Evolutionary conservation across 1,140 invertebrate species (phyloP), one percentile per base, ranked within the genome.

Genomic region (Atopsyche davidsoni): DNA sequence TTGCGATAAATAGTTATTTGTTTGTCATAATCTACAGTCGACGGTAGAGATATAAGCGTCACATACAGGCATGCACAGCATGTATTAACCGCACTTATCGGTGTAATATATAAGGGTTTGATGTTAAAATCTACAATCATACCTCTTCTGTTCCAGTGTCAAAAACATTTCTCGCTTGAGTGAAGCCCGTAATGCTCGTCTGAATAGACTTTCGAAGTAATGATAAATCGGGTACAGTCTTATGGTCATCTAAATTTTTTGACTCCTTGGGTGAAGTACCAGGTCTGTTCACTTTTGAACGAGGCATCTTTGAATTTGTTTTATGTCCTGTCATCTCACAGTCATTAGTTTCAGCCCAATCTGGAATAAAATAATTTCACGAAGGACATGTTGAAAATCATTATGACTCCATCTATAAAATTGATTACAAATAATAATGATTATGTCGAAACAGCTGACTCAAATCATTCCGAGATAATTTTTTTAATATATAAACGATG

Each of bases 131-230:
- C n/a, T n/a, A n/a, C n/a, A 52, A 48, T 55, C 62, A 55, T 62
- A 79, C 79, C 72, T 82, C 80, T 54, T 72, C 72, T 55, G 79
- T 79, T 19, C 78, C 79, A 58, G 73, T 70, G 61, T 80, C 73
- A 66, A 76, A 78, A 36, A 78, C 71, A 47, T 73, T 73, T 25
- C 75, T 68, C 3, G 79, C 77, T 58, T 84, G 79, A 47, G 70
- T 68, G 61, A 83, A 76, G 22, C 76, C 77, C 22, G 77, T 75
- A 35, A 81, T 62, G 60, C 78, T 79, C 19, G 77, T 81, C 16
- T 70, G 65, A 56, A 84, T 72, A 16, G 81, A 79, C 60, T 79
- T 80, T 55, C 79, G 71, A 38, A 85, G 65, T 35, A 79, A 58
- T 44, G 80, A 76, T 55, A 78, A 71, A 61, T 83, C 80, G 22